Percentiles rank a stretch among this genome's conserved stretches.
These are phyloP conservation scores for Acanthosepion pharaonis DNA, from an alignment of 2,888 invertebrate species.

Conservation along the genomic window DNA sequence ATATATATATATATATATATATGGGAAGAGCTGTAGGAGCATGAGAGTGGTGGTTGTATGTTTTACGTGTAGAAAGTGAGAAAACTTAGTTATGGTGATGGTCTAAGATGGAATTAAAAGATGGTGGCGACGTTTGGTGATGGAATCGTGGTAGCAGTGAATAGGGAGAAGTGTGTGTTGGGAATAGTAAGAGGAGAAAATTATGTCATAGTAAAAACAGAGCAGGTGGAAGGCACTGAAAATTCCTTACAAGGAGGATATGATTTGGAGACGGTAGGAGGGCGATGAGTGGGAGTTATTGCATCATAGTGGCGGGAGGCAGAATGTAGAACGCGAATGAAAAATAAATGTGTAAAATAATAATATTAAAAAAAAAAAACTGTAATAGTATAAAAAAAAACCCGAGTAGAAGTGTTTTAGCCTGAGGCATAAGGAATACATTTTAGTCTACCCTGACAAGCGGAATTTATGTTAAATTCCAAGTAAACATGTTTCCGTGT, in stretches of 20 bases:
- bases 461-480: background rate
- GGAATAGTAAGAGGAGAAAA: background rate
- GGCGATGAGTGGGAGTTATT: background rate
- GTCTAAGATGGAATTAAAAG: background rate
- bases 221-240: background rate
- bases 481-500: background rate
- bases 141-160: background rate
- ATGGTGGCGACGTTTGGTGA: too few species aligned
- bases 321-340: background rate
- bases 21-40: background rate
- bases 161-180: background rate
- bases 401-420: background rate
- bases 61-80: too few species aligned
- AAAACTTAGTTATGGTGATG: background rate
- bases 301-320: background rate
- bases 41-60: background rate
- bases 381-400: too few species aligned
- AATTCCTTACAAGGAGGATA: background rate
- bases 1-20: background rate
- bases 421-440: background rate
- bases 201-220: background rate
- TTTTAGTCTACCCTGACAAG: background rate
- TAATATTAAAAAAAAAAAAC: background rate
- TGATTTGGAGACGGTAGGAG: too few species aligned
- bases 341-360: background rate